A percentile compares a stretch with the other conserved stretches of the same genome.
phyloP scores from a whole-genome alignment of 1,140 invertebrate species.

The Centruroides sculpturatus region DNA sequence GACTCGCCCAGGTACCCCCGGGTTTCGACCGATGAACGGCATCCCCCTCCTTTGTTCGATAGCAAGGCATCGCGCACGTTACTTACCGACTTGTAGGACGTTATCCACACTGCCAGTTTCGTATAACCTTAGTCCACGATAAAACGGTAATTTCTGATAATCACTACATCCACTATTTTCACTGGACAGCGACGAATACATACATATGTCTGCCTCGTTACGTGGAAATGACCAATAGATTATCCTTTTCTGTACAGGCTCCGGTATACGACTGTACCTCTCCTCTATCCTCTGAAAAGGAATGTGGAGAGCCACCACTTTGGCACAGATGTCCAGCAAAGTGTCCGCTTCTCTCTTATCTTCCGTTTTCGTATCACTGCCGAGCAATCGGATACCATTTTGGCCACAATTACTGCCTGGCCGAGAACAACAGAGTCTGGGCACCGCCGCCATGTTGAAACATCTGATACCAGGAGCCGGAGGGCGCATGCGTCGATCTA shows the following conservation, averaged over 20 bases:
- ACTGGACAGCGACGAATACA: constrained; percentile 64
- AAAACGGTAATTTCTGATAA: constrained; percentile 63
- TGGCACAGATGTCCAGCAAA: constrained; percentile 63
- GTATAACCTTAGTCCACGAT: constrained; percentile 64
- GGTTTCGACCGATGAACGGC: background rate
- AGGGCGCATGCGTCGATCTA: constrained; percentile 22
- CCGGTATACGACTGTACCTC: constrained; percentile 67
- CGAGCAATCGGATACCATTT: constrained; percentile 16
- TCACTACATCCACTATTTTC: constrained; percentile 22
- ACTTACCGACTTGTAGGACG: constrained; percentile 80
- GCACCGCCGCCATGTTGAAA: constrained; percentile 31
- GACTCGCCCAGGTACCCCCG: constrained; percentile 24
- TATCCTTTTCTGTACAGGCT: constrained; percentile 69
- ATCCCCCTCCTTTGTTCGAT: constrained; percentile 8
- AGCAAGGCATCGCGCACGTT: background rate
- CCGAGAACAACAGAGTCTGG: constrained; percentile 29
- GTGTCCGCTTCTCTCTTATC: constrained; percentile 30
- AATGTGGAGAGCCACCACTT: constrained; percentile 64
- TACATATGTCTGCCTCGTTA: constrained; percentile 70
- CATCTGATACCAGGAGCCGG: constrained; percentile 25
- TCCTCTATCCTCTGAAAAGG: constrained; percentile 76
- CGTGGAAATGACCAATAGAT: constrained; percentile 78
- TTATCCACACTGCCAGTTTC: constrained; percentile 61
- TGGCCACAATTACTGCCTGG: constrained; percentile 16
- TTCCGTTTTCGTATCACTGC: constrained; percentile 21